These are phyloP conservation scores for Muraenolepis orangiensis DNA, from an alignment of 2,797 vertebrate genomes.

Conservation along the genomic window DNA sequence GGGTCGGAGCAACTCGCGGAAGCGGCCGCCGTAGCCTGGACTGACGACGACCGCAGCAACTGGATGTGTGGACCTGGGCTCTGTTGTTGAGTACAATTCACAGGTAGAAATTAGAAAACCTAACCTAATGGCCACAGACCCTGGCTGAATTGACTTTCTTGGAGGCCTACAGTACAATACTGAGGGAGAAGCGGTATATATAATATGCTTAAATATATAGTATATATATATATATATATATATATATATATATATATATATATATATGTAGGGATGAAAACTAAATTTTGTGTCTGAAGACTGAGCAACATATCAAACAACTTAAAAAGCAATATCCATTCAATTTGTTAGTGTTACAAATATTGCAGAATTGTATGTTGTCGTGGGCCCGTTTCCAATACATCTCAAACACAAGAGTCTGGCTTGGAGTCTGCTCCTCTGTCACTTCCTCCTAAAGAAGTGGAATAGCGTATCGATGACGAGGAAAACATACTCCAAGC, in stretches of 20 bases:
- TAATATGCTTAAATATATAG: background rate
- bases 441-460: slow-evolving; percentile 58
- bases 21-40: slow-evolving; percentile 65
- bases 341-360: slow-evolving; percentile 48
- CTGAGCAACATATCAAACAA: slow-evolving; percentile 69
- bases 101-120: background rate
- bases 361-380: slow-evolving; percentile 60
- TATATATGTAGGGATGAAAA: slow-evolving; percentile 24
- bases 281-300: slow-evolving; percentile 40
- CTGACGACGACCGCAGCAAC: background rate
- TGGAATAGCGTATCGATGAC: slow-evolving; percentile 56
- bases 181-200: background rate
- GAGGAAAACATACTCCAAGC: slow-evolving; percentile 29
- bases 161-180: slow-evolving; percentile 14
- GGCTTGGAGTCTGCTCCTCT: slow-evolving; percentile 34
- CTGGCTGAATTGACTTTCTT: slow-evolving; percentile 1
- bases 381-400: slow-evolving; percentile 49
- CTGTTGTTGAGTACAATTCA: background rate
- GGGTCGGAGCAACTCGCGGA: slow-evolving; percentile 81
- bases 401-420: slow-evolving; percentile 40
- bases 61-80: background rate
- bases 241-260: background rate
- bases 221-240: background rate
- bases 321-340: slow-evolving; percentile 75
- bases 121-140: background rate